Evolutionary conservation across 2,113 vertebrate genomes (phyloP).

Genomic region (Acrocephalus arundinaceus): DNA sequence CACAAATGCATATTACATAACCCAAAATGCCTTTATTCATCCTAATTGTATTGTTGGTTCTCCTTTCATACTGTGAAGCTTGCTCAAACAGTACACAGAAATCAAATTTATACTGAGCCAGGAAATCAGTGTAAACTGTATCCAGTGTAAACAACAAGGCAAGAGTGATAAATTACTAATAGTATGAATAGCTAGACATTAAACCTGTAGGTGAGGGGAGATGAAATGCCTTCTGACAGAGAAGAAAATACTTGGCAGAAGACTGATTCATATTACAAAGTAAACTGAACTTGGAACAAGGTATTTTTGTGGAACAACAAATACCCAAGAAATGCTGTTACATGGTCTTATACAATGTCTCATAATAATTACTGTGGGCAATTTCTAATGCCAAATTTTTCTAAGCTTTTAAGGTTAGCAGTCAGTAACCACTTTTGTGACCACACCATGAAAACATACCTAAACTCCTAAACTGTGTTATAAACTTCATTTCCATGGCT

Average conservation of each 20-base stretch:
- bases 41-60: neutral
- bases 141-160: neutral
- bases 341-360: neutral
- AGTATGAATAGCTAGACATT: neutral
- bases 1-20: slow-evolving; percentile 31
- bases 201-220: neutral
- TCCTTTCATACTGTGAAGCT: neutral
- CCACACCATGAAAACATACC: slow-evolving; percentile 27
- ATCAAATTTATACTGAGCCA: neutral
- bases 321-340: neutral
- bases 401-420: slow-evolving; percentile 37
- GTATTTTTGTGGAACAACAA: neutral
- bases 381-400: slow-evolving; percentile 16
- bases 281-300: neutral
- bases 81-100: neutral
- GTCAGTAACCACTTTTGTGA: slow-evolving; percentile 51
- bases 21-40: neutral
- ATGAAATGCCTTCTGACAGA: neutral
- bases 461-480: neutral
- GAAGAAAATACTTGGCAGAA: neutral
- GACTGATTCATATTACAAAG: neutral
- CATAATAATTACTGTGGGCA: slow-evolving; percentile 9
- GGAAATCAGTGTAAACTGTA: neutral
- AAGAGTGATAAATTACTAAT: neutral
- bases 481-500: slow-evolving; percentile 19